Evolutionary conservation across 2,113 vertebrate genomes (phyloP).

Genomic region (Bubo scandiacus): DNA sequence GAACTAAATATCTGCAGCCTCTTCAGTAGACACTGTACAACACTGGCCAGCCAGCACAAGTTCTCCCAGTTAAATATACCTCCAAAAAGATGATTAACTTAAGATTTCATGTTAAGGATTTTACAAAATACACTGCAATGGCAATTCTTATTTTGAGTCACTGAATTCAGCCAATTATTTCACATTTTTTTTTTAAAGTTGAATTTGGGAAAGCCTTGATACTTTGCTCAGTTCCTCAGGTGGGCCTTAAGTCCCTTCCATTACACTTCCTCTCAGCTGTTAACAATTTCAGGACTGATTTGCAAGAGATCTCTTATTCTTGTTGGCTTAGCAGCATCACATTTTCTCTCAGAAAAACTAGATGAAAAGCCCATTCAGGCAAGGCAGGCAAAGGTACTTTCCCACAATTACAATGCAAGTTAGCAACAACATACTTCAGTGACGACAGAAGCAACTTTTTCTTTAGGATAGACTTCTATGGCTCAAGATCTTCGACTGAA

Average conservation of each 20-base stretch:
- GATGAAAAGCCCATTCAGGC: background rate
- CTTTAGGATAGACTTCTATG: background rate
- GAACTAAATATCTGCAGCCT: background rate
- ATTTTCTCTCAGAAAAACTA: background rate
- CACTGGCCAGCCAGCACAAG: background rate
- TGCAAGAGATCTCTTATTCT: background rate
- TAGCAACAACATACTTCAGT: background rate
- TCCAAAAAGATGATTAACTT: background rate
- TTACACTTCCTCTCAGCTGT: background rate
- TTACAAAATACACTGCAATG: background rate
- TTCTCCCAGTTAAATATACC: background rate
- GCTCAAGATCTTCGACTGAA: background rate
- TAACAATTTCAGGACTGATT: background rate
- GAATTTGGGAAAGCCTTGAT: background rate
- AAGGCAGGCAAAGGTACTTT: constrained; percentile 21
- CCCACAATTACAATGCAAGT: constrained; percentile 5
- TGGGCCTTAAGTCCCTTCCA: background rate
- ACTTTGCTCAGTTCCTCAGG: background rate
- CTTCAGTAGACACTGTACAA: background rate
- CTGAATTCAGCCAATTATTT: background rate
- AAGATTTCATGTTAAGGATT: background rate
- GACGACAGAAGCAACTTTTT: background rate
- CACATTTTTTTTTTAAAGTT: background rate
- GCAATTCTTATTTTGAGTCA: background rate
- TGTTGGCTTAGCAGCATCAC: background rate